Evolutionary conservation across 2,113 vertebrate genomes (phyloP).

Genomic region (Dermatemys mawii): DNA sequence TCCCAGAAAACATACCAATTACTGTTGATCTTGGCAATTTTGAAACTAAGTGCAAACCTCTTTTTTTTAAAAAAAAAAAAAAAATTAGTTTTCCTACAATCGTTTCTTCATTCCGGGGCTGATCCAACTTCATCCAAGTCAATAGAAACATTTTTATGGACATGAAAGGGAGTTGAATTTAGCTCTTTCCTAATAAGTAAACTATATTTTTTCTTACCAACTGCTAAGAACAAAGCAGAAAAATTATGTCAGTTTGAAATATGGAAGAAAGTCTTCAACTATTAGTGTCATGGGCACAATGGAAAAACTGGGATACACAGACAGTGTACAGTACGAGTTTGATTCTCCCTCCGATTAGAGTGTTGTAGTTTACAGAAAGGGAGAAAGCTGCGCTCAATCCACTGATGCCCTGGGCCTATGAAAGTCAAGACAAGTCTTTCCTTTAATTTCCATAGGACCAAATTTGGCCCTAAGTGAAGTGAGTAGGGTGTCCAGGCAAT

Average conservation of each 20-base stretch:
- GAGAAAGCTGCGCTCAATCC: background rate
- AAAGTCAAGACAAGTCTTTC: background rate
- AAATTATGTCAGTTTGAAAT: background rate
- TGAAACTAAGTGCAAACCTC: background rate
- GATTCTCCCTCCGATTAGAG: conserved; percentile 17
- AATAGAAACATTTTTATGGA: background rate
- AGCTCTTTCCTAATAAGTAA: background rate
- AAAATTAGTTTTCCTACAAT: background rate
- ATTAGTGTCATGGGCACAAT: background rate
- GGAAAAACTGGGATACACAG: background rate
- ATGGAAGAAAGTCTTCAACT: background rate
- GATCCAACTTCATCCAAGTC: background rate
- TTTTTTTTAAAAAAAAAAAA: background rate
- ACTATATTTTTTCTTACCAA: background rate
- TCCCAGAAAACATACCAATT: background rate
- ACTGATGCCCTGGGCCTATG: background rate
- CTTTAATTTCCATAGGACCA: conserved; percentile 43
- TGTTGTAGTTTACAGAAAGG: background rate
- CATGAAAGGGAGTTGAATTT: background rate
- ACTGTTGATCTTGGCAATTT: background rate
- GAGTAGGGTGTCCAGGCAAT: background rate
- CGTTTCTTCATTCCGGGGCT: background rate
- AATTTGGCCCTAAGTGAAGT: conserved; percentile 32
- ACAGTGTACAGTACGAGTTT: background rate
- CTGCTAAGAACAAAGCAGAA: background rate